These are phyloP conservation scores for Iguana delicatissima DNA, from an alignment of 2,797 vertebrate species.

Conservation along the genomic window DNA sequence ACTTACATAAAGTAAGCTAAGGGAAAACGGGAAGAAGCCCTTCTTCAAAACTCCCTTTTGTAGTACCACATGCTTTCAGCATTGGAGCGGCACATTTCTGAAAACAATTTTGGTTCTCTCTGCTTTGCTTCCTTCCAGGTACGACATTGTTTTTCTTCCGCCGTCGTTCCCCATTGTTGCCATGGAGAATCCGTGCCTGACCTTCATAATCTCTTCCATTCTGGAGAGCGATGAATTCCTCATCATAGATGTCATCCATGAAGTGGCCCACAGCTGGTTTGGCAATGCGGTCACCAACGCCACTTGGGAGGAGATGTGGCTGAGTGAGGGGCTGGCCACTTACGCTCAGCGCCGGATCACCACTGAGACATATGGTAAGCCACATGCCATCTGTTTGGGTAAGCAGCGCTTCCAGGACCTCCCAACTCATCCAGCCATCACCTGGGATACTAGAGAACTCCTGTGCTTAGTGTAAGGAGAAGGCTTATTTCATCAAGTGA, in stretches of 20 bases:
- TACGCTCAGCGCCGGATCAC: conserved; percentile 97
- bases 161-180: conserved; percentile 97
- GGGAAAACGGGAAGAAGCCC: background rate
- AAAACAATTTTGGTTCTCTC: background rate
- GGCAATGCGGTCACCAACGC: conserved; percentile 97
- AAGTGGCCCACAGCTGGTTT: conserved; percentile 97
- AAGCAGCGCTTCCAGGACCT: background rate
- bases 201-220: conserved; percentile 97
- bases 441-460: background rate
- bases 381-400: too few relatives aligned
- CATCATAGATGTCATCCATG: conserved; percentile 93
- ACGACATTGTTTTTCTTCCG: conserved; percentile 96
- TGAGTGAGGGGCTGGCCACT: conserved; percentile 95
- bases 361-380: conserved; percentile 89
- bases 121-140: conserved; percentile 78
- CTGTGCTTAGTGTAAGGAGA: background rate
- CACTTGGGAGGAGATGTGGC: conserved; percentile 99
- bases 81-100: background rate
- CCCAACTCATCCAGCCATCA: background rate
- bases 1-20: too few relatives aligned
- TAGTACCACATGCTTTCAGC: background rate
- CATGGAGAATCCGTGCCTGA: conserved; percentile 98
- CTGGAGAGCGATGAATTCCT: conserved; percentile 96
- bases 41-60: background rate
- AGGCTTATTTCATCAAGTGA: background rate